Conservation (phyloP, 1,140 invertebrate genomes). For the Drosophila miranda region DNA sequence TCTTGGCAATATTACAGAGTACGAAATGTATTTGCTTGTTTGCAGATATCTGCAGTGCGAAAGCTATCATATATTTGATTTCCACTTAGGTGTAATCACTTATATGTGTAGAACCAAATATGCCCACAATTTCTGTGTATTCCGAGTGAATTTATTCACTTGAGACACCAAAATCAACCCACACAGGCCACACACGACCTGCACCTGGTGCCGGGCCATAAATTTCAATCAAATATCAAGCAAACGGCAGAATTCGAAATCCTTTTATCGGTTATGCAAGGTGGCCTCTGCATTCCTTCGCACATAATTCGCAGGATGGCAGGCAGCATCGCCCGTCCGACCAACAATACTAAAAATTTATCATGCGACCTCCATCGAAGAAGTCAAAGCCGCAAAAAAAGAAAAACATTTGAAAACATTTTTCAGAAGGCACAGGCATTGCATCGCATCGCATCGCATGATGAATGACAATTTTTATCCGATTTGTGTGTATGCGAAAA, state of each 20-base stretch:
- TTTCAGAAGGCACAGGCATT: not conserved
- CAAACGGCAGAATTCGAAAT: constrained; percentile 16
- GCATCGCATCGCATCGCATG: constrained; percentile 39
- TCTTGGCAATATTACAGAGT: not conserved
- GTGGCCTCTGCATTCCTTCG: constrained; percentile 15
- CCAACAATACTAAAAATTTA: constrained; percentile 59
- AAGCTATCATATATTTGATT: not conserved
- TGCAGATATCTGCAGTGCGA: not conserved
- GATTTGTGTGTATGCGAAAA: constrained; percentile 40
- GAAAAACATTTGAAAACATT: not conserved
- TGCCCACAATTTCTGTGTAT: too few relatives aligned
- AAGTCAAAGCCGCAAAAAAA: constrained; percentile 16
- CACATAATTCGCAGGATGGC: constrained; percentile 47
- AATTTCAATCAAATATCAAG: constrained; percentile 35
- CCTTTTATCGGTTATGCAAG: constrained; percentile 27
- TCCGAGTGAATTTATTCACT: too few relatives aligned
- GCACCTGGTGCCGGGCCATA: constrained; percentile 24
- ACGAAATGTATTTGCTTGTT: not conserved
- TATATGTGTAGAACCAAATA: not conserved
- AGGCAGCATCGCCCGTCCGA: constrained; percentile 7
- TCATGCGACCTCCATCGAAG: constrained; percentile 16
- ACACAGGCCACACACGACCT: not conserved
- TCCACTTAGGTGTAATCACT: not conserved
- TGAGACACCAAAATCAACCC: not conserved
- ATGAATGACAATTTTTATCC: constrained; percentile 72